phyloP scores from a whole-genome alignment of 2,113 vertebrate genomes.

The Climacteris rufus region DNA sequence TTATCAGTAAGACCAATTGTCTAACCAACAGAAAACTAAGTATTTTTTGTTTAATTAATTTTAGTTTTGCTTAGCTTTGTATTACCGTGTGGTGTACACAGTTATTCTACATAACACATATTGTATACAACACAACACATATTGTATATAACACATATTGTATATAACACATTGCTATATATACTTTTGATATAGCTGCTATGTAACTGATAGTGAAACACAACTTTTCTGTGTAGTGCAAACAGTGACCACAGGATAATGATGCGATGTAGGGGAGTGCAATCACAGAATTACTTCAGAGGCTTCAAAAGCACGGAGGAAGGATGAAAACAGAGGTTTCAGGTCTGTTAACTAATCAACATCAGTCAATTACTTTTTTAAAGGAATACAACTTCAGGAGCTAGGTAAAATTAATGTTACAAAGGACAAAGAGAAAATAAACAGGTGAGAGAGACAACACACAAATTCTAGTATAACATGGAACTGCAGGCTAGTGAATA shows the following conservation, averaged over 20 bases:
- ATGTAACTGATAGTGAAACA: background rate
- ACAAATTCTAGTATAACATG: background rate
- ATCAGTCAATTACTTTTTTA: background rate
- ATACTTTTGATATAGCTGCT: background rate
- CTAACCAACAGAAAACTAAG: background rate
- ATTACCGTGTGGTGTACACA: background rate
- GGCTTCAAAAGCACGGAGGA: fast-evolving
- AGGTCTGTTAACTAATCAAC: background rate
- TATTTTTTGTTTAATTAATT: background rate
- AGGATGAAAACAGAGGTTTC: background rate
- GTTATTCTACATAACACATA: too few relatives aligned
- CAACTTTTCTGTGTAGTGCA: background rate
- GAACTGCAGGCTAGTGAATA: background rate
- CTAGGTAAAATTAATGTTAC: background rate
- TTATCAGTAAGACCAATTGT: background rate
- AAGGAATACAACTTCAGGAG: background rate
- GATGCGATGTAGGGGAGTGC: background rate
- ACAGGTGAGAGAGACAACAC: background rate
- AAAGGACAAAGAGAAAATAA: background rate
- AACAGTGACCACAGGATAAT: background rate
- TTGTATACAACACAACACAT: background rate
- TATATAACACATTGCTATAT: background rate
- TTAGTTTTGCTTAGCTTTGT: background rate
- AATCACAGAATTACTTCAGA: background rate
- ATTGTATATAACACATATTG: too few relatives aligned